Evolutionary conservation across 2,797 vertebrate species (phyloP), one percentile per base, ranked within the genome.

Genomic region (Acanthiza pusilla): DNA sequence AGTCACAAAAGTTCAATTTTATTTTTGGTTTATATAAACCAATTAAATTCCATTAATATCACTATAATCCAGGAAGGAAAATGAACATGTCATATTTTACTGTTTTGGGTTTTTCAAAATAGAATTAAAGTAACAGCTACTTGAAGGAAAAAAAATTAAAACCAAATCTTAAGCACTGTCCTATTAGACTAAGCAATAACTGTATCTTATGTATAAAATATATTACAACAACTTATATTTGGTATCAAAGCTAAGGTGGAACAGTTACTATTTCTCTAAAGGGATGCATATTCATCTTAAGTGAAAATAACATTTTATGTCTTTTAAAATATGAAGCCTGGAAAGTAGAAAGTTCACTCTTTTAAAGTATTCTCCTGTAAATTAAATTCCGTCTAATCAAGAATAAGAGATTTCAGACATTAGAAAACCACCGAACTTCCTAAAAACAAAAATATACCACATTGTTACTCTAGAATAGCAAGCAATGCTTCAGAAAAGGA

Each of bases 61-160:
- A 73, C 7, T 23, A 14, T 38, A 66, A 66, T 10, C 9, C 25
- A 78, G 23, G 29, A 58, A 75, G 66, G 5, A 80, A 83, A 57
- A 13, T 27, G 68, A 57, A 45, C 3, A 22, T 14, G 4, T 13
- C 6, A 63, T 53, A 42, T 60, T 85, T 74, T 71, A 67, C 10
- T 54, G 22, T 4, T 51, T 67, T 19, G 22, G 13, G 3, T 47
- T 94, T 60, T 25, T 38, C 1, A 58, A 92, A 95, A 93, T 21
- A 79, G 34, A 88, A 94, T 81, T 93, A 96, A 95, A 95, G 66
- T 29, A 93, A 36, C n/a, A 62, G 4, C 8, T 61, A 48, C n/a
- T 82, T 88, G 67, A 61, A 93, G 58, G 81, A 91, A 86, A 76
- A 76, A 45, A 88, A 91, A 84, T 36, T 3, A 61, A 92, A 91